phyloP scores from a whole-genome alignment of 2,113 vertebrate species.

The Crotalus helleri region DNA sequence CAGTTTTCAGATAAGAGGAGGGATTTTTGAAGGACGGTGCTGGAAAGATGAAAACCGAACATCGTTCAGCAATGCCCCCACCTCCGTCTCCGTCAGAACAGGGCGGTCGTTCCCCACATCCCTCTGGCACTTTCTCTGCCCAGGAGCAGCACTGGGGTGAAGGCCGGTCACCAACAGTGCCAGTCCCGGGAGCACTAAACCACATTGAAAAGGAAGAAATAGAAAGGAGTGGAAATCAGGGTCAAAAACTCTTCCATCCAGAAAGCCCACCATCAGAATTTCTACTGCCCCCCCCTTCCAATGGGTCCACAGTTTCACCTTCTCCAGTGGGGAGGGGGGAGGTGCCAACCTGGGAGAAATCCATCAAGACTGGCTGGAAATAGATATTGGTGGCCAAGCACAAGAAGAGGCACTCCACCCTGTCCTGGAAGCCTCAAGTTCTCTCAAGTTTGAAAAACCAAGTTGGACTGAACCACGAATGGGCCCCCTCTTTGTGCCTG shows the following conservation, averaged over 20 bases:
- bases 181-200: not conserved
- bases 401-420: not conserved
- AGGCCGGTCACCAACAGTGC: not conserved
- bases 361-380: not conserved
- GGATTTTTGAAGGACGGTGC: not conserved
- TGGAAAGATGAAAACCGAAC: not conserved
- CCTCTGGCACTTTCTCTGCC: not conserved
- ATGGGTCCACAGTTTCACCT: not conserved
- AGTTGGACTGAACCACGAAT: not conserved
- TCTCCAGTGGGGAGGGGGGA: no score
- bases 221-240: not conserved
- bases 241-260: not conserved
- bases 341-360: not conserved
- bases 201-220: not conserved
- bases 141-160: not conserved
- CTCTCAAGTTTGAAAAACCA: not conserved
- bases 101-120: no score
- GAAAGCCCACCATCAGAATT: not conserved
- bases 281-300: not conserved
- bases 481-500: rapidly evolving
- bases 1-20: not conserved
- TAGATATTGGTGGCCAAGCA: not conserved
- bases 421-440: not conserved
- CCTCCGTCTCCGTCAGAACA: not conserved
- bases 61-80: not conserved